Evolutionary conservation across 1,140 invertebrate genomes (phyloP), one percentile per base, ranked within the genome.

Genomic region (Drosophila sp.): DNA sequence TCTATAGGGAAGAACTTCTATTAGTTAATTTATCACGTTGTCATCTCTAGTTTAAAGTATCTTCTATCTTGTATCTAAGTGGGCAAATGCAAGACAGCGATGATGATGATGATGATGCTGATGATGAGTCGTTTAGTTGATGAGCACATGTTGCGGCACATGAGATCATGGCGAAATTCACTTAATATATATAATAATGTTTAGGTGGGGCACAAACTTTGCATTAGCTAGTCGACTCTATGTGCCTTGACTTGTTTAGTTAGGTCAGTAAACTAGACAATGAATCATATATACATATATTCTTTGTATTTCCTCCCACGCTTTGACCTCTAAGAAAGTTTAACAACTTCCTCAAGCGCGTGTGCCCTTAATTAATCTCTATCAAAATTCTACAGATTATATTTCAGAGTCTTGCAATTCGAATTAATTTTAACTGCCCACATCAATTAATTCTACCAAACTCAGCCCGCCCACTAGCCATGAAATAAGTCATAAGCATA

Each of bases 311-410:
- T 30, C 66, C 7, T 11, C 81, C 77, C 57, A 80, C 78, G 47
- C 44, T 4, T 27, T 86, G 79, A 87, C 82, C 83, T 78, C 55
- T 25, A 70, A 67, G 66, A 71, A 54, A 67, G 29, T 11, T 32
- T 27, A 40, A 67, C 54, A 40, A 70, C 54, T 79, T 71, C 63
- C 72, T 67, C 32, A 56, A 66, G 68, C 64, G 68, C 64, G 72
- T 63, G 60, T 84, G 81, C 79, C 69, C 69, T 79, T 87, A 87
- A 83, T 86, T 86, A 83, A 75, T 63, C 17, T 40, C 58, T 62
- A 64, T 66, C 44, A 50, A 66, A 71, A 56, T 76, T 83, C 55
- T 64, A 41, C 47, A 60, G 60, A 65, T 65, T 30, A 30, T 40
- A 47, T 56, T 23, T 47, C 38, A 56, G 73, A 41, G 38, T 1